Percentiles rank a stretch among this genome's conserved stretches.
Evolutionary conservation across 2,113 vertebrate species (phyloP).

Genomic region (Centrocercus urophasianus): DNA sequence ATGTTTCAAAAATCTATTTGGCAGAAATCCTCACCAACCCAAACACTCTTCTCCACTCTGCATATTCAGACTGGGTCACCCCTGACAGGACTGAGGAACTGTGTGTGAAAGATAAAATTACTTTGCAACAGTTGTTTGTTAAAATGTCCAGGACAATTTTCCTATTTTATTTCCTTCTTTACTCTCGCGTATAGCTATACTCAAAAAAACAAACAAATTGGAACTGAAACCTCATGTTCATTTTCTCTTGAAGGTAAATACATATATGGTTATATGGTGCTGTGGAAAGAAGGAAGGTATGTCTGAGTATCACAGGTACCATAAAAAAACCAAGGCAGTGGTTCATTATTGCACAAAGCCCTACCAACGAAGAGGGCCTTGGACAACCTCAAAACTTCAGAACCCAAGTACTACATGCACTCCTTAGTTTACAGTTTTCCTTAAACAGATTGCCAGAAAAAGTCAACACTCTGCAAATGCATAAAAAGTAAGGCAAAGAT

Average conservation of each 20-base stretch:
- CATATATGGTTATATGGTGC: rapidly evolving
- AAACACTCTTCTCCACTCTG: neutral
- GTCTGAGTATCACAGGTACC: neutral
- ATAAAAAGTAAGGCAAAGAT: neutral
- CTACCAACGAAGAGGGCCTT: neutral
- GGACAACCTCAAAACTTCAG: neutral
- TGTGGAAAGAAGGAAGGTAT: neutral
- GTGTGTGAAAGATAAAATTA: neutral
- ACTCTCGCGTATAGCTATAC: neutral
- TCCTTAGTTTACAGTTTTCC: neutral
- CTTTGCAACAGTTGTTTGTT: neutral
- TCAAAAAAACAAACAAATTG: neutral
- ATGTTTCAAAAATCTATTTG: neutral
- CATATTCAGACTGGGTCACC: neutral
- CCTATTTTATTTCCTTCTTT: neutral
- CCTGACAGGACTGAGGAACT: neutral
- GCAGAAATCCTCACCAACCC: neutral
- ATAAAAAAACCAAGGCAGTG: neutral
- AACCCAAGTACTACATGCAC: neutral
- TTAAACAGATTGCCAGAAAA: neutral
- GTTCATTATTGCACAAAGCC: neutral
- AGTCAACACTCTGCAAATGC: rapidly evolving
- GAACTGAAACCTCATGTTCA: neutral
- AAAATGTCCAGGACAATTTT: neutral
- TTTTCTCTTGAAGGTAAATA: neutral